A percentile compares a stretch with the other conserved stretches of the same genome.
Evolutionary conservation across 2,113 vertebrate genomes (phyloP).

Genomic region (Trochalopteron elliotii): DNA sequence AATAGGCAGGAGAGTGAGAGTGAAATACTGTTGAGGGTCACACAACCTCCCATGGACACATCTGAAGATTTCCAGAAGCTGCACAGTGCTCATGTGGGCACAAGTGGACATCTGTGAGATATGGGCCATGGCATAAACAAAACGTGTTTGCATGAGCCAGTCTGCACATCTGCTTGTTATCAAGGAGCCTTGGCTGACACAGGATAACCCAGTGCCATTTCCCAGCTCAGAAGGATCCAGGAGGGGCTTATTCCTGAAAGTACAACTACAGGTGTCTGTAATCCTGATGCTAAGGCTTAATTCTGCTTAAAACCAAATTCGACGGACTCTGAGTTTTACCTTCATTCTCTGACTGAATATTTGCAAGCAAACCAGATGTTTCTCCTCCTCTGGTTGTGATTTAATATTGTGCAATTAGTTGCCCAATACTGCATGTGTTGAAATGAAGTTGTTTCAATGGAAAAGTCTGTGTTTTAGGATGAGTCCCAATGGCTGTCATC

Average conservation of each 20-base stretch:
- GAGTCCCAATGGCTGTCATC: neutral
- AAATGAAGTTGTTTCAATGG: neutral
- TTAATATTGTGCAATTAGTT: conserved; percentile 42
- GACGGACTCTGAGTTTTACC: neutral
- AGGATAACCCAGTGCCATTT: neutral
- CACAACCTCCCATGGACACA: fast-evolving
- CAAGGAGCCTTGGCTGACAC: neutral
- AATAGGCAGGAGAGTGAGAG: neutral
- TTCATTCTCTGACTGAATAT: neutral
- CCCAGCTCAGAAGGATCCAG: neutral
- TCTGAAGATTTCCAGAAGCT: neutral
- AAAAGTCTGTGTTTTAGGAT: conserved; percentile 2
- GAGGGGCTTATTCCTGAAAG: neutral
- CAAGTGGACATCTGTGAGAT: neutral
- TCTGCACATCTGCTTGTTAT: conserved; percentile 12
- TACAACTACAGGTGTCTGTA: neutral
- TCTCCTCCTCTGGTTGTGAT: conserved; percentile 24
- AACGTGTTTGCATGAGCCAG: neutral
- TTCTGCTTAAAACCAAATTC: neutral
- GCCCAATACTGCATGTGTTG: neutral
- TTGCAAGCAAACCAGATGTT: neutral
- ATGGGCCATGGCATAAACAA: neutral
- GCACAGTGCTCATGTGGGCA: neutral
- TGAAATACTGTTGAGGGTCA: neutral
- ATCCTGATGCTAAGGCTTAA: neutral